phyloP scores from a whole-genome alignment of 2,797 vertebrate genomes.

The Sebastes ruberrimus region DNA sequence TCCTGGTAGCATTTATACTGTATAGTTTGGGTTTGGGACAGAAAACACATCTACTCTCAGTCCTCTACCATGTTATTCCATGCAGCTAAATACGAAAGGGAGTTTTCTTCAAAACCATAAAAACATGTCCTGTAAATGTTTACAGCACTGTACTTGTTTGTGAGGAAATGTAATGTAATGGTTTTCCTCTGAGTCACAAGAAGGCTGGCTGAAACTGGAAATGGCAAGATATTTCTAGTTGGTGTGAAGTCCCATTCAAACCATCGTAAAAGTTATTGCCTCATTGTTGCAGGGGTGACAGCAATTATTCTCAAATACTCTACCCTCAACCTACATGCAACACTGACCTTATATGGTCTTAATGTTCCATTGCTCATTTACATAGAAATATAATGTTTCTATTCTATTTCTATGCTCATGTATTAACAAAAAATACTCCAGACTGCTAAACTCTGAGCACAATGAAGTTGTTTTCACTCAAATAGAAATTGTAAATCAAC shows the following conservation, averaged over 20 bases:
- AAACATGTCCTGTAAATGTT: neutral
- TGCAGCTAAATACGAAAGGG: neutral
- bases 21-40: neutral
- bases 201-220: neutral
- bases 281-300: neutral
- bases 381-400: no score
- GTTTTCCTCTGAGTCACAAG: conserved; percentile 1
- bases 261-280: neutral
- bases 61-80: neutral
- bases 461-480: no score
- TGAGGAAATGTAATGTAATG: neutral
- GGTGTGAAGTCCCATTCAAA: neutral
- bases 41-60: neutral
- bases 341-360: neutral
- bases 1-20: no score
- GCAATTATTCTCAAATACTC: neutral
- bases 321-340: neutral
- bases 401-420: no score
- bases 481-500: no score
- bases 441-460: no score
- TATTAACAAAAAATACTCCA: no score
- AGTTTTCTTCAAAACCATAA: neutral
- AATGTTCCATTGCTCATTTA: neutral
- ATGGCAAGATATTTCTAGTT: neutral
- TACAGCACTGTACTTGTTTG: neutral